These are phyloP conservation scores for Pseudomyrmex concolor DNA, from an alignment of 1,140 invertebrate genomes.

Conservation along the genomic window DNA sequence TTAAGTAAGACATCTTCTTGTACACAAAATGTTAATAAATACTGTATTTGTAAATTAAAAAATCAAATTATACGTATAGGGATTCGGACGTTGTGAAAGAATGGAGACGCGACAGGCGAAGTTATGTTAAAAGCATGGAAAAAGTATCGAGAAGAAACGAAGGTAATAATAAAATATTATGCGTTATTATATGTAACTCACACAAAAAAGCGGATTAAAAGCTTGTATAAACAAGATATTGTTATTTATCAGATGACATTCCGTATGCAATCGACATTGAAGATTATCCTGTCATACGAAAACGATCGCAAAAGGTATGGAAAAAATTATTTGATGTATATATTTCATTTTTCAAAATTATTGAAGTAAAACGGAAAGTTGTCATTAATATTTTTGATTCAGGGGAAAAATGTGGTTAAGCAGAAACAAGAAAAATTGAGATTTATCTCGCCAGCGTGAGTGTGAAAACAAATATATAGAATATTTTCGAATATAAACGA, in stretches of 20 bases:
- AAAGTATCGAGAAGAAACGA: constrained; percentile 72
- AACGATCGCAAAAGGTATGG: constrained; percentile 60
- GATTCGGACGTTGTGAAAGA: constrained; percentile 70
- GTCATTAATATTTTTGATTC: constrained; percentile 11
- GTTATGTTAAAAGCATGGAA: constrained; percentile 74
- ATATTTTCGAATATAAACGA: background rate
- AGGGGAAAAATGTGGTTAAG: constrained; percentile 35
- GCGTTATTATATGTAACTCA: no score
- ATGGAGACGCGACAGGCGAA: constrained; percentile 76
- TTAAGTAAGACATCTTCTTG: constrained; percentile 70
- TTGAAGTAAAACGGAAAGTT: background rate
- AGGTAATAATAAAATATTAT: constrained; percentile 64
- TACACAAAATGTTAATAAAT: background rate
- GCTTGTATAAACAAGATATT: constrained; percentile 12
- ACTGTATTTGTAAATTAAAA: no score
- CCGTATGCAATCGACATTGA: constrained; percentile 72
- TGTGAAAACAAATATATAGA: constrained; percentile 19
- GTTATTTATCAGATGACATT: constrained; percentile 69
- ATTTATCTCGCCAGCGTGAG: constrained; percentile 62
- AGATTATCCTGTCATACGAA: constrained; percentile 54
- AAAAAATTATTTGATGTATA: constrained; percentile 46
- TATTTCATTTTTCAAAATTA: constrained; percentile 37
- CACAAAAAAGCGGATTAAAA: no score
- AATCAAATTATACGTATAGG: constrained; percentile 60
- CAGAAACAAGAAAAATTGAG: constrained; percentile 21